Evolutionary conservation across 2,888 invertebrate genomes (phyloP).

Genomic region (Hemaris fuciformis): DNA sequence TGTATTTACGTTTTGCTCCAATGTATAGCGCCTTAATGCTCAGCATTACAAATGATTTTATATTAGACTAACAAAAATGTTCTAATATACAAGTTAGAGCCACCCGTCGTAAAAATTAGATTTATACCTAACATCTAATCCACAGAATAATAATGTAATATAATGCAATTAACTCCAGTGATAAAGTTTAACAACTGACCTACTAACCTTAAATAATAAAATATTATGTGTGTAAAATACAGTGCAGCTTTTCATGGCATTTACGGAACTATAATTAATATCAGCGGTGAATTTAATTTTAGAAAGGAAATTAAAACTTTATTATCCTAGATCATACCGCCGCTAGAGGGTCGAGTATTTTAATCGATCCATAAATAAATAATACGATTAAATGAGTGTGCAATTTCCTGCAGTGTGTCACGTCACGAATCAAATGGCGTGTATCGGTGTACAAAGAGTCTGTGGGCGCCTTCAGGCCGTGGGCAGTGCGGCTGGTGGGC

Average conservation of each 20-base stretch:
- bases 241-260: neutral
- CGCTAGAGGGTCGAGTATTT: neutral
- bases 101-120: neutral
- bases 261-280: neutral
- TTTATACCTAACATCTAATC: neutral
- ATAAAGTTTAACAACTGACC: neutral
- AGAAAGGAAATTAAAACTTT: neutral
- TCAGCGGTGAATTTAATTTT: neutral
- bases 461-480: neutral
- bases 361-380: neutral
- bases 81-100: too few relatives aligned
- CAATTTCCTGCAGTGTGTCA: constrained; percentile 30
- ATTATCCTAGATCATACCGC: neutral
- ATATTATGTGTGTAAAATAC: neutral
- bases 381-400: constrained; percentile 28
- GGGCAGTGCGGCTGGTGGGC: neutral
- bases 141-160: neutral
- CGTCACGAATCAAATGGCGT: constrained; percentile 36
- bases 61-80: too few relatives aligned
- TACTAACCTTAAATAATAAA: neutral
- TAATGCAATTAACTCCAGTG: neutral
- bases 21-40: neutral
- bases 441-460: constrained; percentile 12
- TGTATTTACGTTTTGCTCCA: neutral
- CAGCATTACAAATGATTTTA: neutral